phyloP scores from a whole-genome alignment of 2,888 invertebrate genomes.

The Diploptera punctata region DNA sequence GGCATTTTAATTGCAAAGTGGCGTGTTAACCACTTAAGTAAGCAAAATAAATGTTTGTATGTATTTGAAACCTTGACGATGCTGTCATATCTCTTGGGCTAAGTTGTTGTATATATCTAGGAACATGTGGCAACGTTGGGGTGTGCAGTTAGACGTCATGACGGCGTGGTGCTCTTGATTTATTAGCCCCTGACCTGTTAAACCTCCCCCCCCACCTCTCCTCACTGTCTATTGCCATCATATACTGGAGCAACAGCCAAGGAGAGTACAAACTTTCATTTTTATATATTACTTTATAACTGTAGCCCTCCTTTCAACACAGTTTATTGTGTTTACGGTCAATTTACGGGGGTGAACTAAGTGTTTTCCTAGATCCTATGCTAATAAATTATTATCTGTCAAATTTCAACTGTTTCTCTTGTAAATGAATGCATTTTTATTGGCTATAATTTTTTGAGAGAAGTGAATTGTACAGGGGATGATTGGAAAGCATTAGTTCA shows the following conservation, averaged over 20 bases:
- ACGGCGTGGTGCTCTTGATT: slow-evolving; percentile 42
- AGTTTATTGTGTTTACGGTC: not conserved
- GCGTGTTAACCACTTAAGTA: slow-evolving; percentile 6
- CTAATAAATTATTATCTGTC: too few species aligned
- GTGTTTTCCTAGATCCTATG: too few species aligned
- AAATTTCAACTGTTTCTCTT: too few species aligned
- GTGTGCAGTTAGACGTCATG: slow-evolving; percentile 37
- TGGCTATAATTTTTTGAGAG: too few species aligned
- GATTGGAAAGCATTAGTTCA: too few species aligned
- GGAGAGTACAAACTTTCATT: not conserved
- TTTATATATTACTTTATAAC: not conserved
- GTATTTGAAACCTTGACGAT: not conserved
- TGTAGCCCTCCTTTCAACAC: too few species aligned
- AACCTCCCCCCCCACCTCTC: slow-evolving; percentile 27
- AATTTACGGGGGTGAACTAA: not conserved
- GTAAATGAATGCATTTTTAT: too few species aligned
- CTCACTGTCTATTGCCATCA: not conserved
- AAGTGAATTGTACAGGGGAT: too few species aligned
- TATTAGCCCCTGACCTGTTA: slow-evolving; percentile 43
- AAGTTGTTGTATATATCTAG: not conserved
- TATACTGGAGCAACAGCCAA: slow-evolving; percentile 15
- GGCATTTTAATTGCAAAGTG: slow-evolving; percentile 11
- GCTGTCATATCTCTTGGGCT: slow-evolving; percentile 10
- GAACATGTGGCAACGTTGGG: slow-evolving; percentile 33
- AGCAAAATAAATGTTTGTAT: slow-evolving; percentile 8